A percentile compares a stretch with the other conserved stretches of the same genome.
These are phyloP conservation scores for Lethocerus indicus DNA, from an alignment of 1,140 invertebrate genomes.

Conservation along the genomic window DNA sequence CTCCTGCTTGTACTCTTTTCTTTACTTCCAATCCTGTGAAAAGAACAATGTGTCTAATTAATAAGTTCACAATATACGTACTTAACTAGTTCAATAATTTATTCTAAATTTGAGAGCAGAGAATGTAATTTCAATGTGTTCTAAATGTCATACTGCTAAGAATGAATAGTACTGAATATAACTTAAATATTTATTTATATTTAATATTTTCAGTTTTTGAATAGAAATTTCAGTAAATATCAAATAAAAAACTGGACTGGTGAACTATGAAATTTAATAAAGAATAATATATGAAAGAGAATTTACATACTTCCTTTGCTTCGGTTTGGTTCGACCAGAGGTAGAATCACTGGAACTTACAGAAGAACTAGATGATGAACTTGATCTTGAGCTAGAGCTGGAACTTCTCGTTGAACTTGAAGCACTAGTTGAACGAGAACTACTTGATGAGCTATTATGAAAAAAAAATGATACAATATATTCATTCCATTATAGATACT, in stretches of 20 bases:
- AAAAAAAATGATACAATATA: constrained; percentile 8
- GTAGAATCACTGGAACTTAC: constrained; percentile 34
- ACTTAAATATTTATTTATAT: too few species aligned
- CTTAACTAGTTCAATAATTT: not conserved
- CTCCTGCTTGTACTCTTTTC: constrained; percentile 30
- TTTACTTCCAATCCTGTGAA: constrained; percentile 22
- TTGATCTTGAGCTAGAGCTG: constrained; percentile 46
- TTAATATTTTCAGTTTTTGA: too few species aligned
- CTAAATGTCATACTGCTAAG: constrained; percentile 7
- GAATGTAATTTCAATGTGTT: constrained; percentile 12
- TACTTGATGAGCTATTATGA: constrained; percentile 49
- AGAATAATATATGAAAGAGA: not conserved
- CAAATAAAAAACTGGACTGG: not conserved
- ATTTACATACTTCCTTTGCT: constrained; percentile 33
- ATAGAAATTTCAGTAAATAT: constrained; percentile 4
- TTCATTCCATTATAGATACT: not conserved
- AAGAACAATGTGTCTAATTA: not conserved
- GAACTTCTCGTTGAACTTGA: constrained; percentile 39
- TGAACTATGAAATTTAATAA: not conserved
- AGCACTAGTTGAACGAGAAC: constrained; percentile 35
- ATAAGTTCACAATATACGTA: not conserved
- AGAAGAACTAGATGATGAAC: constrained; percentile 43
- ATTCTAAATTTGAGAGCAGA: constrained; percentile 9
- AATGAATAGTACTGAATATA: not conserved
- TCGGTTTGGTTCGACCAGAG: constrained; percentile 35